Percentiles rank a stretch among this genome's conserved stretches.
Evolutionary conservation across 2,888 invertebrate genomes (phyloP).

Genomic region (Agrotis segetum): DNA sequence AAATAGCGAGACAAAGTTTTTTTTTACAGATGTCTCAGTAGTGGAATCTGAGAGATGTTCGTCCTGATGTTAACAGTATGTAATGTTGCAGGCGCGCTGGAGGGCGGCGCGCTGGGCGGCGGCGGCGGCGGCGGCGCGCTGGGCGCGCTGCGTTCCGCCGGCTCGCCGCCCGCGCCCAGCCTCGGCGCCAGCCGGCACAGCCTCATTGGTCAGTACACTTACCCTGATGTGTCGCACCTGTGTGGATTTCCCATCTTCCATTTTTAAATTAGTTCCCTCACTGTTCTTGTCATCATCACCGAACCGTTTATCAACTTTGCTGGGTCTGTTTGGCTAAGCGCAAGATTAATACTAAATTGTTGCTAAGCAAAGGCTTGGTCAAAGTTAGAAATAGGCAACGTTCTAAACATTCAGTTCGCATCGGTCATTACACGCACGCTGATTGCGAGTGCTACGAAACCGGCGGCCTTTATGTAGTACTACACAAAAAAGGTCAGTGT

Average conservation of each 20-base stretch:
- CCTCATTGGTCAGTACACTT: constrained; percentile 83
- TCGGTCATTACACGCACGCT: too few relatives aligned
- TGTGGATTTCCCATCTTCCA: background rate
- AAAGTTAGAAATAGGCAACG: too few relatives aligned
- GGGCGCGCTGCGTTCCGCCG: constrained; percentile 88
- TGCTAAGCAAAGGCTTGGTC: too few relatives aligned
- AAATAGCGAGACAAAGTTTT: too few relatives aligned
- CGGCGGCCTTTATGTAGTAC: too few relatives aligned
- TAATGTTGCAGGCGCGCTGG: constrained; percentile 87
- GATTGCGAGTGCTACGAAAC: too few relatives aligned
- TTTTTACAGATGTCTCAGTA: too few relatives aligned
- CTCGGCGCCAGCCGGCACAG: constrained; percentile 90
- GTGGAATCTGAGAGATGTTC: background rate
- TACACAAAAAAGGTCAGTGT: too few relatives aligned
- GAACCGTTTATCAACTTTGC: background rate
- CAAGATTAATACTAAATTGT: background rate
- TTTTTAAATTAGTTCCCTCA: too few relatives aligned
- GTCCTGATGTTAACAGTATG: constrained; percentile 10
- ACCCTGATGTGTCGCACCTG: background rate
- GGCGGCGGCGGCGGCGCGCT: constrained; percentile 89
- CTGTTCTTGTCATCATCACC: background rate
- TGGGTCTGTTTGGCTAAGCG: background rate
- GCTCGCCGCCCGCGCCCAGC: constrained; percentile 90
- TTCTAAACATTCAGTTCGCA: too few relatives aligned
- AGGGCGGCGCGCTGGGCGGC: constrained; percentile 90